A percentile compares a stretch with the other conserved stretches of the same genome.
Conservation (phyloP, 2,113 vertebrate genomes). For the Erythrocebus patas region DNA sequence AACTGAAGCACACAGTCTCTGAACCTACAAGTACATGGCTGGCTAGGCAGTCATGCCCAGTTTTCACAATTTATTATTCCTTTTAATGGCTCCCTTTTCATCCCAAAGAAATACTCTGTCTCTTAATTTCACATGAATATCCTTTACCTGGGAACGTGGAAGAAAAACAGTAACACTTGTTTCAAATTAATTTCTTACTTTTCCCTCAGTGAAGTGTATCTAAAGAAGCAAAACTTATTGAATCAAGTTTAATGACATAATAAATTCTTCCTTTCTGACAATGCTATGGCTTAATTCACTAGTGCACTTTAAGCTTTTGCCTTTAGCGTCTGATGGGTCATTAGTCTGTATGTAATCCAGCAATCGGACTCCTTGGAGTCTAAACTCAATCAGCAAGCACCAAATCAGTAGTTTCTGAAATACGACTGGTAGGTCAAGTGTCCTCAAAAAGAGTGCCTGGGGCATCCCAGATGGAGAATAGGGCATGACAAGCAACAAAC, state of each 20-base stretch:
- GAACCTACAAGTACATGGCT: slow-evolving; percentile 66
- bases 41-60: slow-evolving; percentile 70
- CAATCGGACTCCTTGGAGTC: slow-evolving; percentile 82
- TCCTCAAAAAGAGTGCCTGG: slow-evolving; percentile 85
- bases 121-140: slow-evolving; percentile 37
- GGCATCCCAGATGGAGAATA: slow-evolving; percentile 80
- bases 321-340: slow-evolving; percentile 87
- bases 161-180: slow-evolving; percentile 58
- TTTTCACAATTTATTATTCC: slow-evolving; percentile 73
- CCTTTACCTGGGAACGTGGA: slow-evolving; percentile 76
- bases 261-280: slow-evolving; percentile 86
- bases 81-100: slow-evolving; percentile 64
- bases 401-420: slow-evolving; percentile 86
- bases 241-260: slow-evolving; percentile 87
- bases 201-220: slow-evolving; percentile 70
- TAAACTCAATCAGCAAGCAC: slow-evolving; percentile 85
- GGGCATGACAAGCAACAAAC: slow-evolving; percentile 80
- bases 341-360: slow-evolving; percentile 87
- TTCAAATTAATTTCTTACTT: slow-evolving; percentile 74
- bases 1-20: slow-evolving; percentile 79
- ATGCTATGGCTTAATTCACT: slow-evolving; percentile 85
- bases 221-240: slow-evolving; percentile 85
- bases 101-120: slow-evolving; percentile 50
- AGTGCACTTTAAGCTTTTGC: slow-evolving; percentile 87
- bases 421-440: slow-evolving; percentile 87